Conservation (phyloP, 2,113 vertebrate species). For the Litocranius walleri region DNA sequence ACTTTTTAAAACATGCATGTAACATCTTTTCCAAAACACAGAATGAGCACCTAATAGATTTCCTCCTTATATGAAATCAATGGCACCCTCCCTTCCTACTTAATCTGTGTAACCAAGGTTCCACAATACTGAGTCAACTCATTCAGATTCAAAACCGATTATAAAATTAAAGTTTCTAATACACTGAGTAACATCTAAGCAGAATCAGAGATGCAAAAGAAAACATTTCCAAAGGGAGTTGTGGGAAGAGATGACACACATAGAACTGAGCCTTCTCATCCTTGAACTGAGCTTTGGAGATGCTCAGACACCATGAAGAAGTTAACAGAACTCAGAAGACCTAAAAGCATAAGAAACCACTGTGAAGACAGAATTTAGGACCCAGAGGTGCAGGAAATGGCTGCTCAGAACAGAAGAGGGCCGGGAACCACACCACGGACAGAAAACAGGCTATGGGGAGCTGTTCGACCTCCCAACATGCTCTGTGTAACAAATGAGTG, state of each 20-base stretch:
- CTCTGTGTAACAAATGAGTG: background rate
- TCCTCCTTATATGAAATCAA: background rate
- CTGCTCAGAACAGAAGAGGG: background rate
- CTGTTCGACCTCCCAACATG: background rate
- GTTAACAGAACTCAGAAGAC: background rate
- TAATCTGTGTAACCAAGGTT: background rate
- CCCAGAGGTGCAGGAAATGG: background rate
- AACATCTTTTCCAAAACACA: background rate
- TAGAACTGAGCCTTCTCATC: background rate
- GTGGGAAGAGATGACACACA: background rate
- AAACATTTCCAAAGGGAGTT: background rate
- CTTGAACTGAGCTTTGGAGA: background rate
- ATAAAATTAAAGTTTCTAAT: background rate
- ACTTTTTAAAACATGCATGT: slow-evolving; percentile 15
- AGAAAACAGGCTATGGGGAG: background rate
- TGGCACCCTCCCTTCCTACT: background rate
- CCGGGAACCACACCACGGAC: background rate
- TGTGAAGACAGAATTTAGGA: background rate
- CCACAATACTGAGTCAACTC: background rate
- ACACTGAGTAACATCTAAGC: background rate
- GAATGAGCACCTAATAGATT: background rate
- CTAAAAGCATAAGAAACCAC: background rate
- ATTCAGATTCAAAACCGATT: background rate
- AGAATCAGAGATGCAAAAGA: background rate
- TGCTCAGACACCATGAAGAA: background rate